Conservation (phyloP, 2,888 invertebrate genomes). For the Subacronicta megacephala region DNA sequence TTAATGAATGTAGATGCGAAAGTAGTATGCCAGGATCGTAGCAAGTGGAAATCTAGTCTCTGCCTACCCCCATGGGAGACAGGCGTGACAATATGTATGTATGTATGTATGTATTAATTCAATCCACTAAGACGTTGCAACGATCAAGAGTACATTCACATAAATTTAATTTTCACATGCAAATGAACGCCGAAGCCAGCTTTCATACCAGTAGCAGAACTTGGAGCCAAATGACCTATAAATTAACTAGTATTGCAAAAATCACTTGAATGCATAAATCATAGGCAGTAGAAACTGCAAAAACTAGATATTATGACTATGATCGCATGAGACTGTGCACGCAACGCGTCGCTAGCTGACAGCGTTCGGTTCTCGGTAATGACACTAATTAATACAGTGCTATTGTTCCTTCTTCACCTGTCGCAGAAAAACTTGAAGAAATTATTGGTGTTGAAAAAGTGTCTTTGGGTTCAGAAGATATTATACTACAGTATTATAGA, state of each 20-base stretch:
- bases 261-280: constrained; percentile 15
- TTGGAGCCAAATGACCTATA: constrained; percentile 9
- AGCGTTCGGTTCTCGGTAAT: constrained; percentile 28
- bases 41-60: no score
- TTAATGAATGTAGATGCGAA: no score
- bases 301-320: constrained; percentile 33
- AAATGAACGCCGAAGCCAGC: neutral
- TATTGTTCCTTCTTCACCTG: constrained; percentile 49
- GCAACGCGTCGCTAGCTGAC: constrained; percentile 40
- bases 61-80: no score
- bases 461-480: constrained; percentile 18
- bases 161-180: neutral
- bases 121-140: no score
- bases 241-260: constrained; percentile 7
- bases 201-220: neutral
- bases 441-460: constrained; percentile 21
- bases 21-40: no score
- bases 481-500: neutral
- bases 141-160: no score
- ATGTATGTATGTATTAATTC: no score
- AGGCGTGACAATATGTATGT: no score
- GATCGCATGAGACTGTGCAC: constrained; percentile 33
- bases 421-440: constrained; percentile 44
- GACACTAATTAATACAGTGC: constrained; percentile 44
- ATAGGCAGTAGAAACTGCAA: constrained; percentile 27